These are phyloP conservation scores for Drosophila micromelanica DNA, from an alignment of 1,140 invertebrate species.

Conservation along the genomic window DNA sequence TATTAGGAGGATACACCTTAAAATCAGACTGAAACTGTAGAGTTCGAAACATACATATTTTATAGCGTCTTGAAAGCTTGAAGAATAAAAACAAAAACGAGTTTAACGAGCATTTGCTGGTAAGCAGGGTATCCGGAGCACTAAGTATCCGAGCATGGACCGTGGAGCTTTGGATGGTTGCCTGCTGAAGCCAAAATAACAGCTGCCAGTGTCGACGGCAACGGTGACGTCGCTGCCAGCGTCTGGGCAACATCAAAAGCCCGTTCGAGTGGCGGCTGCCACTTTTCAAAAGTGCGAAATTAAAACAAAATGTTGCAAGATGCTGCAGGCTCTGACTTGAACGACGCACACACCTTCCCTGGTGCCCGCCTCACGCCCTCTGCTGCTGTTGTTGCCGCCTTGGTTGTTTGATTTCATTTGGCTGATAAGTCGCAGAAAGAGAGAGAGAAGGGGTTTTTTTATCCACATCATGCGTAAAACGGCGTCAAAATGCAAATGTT, in stretches of 20 bases:
- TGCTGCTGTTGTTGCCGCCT: slow-evolving; percentile 33
- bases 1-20: no score
- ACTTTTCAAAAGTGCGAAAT: slow-evolving; percentile 79
- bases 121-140: neutral
- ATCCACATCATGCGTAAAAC: slow-evolving; percentile 75
- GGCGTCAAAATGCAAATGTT: slow-evolving; percentile 80
- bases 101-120: neutral
- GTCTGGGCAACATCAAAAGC: slow-evolving; percentile 73
- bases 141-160: neutral
- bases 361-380: neutral
- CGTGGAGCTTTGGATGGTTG: slow-evolving; percentile 10
- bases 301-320: slow-evolving; percentile 82
- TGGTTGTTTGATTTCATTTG: slow-evolving; percentile 67
- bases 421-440: slow-evolving; percentile 60
- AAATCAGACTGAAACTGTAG: no score
- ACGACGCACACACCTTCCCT: slow-evolving; percentile 20
- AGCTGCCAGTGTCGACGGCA: slow-evolving; percentile 30
- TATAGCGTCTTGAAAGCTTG: neutral
- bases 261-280: slow-evolving; percentile 72
- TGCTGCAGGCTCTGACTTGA: slow-evolving; percentile 64
- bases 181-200: slow-evolving; percentile 39
- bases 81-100: neutral
- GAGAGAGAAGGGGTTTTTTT: slow-evolving; percentile 8
- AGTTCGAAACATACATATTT: no score
- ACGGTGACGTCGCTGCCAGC: slow-evolving; percentile 34